These are phyloP conservation scores for Periophthalmus magnuspinnatus DNA, from an alignment of 2,797 vertebrate species.

Conservation along the genomic window DNA sequence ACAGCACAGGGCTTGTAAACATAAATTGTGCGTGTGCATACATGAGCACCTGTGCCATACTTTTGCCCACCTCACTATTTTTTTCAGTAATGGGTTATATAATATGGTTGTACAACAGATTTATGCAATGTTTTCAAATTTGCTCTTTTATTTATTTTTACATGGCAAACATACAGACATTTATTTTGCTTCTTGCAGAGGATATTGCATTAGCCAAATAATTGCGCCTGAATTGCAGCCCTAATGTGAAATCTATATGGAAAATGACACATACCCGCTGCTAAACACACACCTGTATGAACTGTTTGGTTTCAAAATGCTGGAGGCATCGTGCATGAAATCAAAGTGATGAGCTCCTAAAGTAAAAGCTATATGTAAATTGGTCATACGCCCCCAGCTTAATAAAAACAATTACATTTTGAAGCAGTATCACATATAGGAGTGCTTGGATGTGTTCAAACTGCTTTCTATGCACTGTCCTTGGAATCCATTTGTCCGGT, in stretches of 20 bases:
- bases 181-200: not conserved
- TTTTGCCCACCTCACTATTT: too few species aligned
- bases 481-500: constrained; percentile 4
- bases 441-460: not conserved
- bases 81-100: too few species aligned
- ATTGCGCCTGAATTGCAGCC: not conserved
- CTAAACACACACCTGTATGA: not conserved
- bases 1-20: too few species aligned
- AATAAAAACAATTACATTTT: not conserved
- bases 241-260: not conserved
- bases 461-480: not conserved
- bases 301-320: not conserved
- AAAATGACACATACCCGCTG: not conserved
- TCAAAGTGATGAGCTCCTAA: not conserved
- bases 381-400: not conserved
- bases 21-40: too few species aligned
- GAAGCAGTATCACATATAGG: not conserved
- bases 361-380: not conserved
- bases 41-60: too few species aligned
- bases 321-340: not conserved
- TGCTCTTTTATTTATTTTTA: not conserved
- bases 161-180: too few species aligned
- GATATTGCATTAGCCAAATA: not conserved
- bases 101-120: too few species aligned
- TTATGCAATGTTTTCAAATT: too few species aligned